Percentiles rank a stretch among this genome's conserved stretches.
These are phyloP conservation scores for Ernsta delagoae DNA, from an alignment of 2,888 invertebrate genomes.

Conservation along the genomic window DNA sequence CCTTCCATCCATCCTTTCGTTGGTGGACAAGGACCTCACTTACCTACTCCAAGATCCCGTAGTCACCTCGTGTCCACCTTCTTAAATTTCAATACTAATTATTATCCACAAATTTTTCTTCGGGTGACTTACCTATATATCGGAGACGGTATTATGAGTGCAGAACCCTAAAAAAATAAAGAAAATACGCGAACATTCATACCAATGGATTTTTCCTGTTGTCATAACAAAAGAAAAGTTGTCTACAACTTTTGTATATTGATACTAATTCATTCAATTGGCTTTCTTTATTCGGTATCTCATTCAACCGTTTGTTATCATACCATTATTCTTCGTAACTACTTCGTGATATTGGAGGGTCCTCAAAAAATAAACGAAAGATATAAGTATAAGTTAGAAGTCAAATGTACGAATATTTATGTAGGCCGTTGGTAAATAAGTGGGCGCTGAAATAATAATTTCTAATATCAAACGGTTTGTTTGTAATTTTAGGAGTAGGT, in stretches of 20 bases:
- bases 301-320: conserved; percentile 28
- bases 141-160: too few species aligned
- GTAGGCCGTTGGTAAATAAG: conserved; percentile 11
- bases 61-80: too few species aligned
- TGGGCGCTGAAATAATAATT: not conserved
- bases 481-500: not conserved
- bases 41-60: too few species aligned
- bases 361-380: conserved; percentile 18
- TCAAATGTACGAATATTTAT: conserved; percentile 12
- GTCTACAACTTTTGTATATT: conserved; percentile 26
- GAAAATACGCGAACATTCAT: conserved; percentile 1
- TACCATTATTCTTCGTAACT: conserved; percentile 24
- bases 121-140: too few species aligned
- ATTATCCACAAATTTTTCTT: too few species aligned
- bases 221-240: conserved; percentile 16
- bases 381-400: too few species aligned
- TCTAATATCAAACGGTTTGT: not conserved
- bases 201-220: conserved; percentile 2
- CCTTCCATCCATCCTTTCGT: too few species aligned
- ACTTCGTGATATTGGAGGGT: conserved; percentile 24
- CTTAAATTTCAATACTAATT: too few species aligned
- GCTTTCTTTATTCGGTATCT: conserved; percentile 17
- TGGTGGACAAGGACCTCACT: too few species aligned
- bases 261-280: conserved; percentile 27
- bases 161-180: too few species aligned